Conservation (phyloP, 2,113 vertebrate genomes). For the Columbina picui region DNA sequence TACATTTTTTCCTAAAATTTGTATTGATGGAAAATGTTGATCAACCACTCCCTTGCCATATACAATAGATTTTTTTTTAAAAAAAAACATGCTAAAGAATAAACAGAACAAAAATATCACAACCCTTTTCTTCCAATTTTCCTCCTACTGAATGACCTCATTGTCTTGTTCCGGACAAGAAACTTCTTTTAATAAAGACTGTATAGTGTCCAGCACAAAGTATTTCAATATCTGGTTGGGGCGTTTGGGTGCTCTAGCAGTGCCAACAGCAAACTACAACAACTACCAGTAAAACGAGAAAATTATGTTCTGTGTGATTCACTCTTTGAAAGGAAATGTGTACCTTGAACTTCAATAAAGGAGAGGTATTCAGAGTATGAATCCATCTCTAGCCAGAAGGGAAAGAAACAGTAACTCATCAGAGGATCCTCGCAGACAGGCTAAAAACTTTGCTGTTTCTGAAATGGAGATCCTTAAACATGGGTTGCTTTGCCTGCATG, state of each 20-base stretch:
- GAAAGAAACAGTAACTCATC: background rate
- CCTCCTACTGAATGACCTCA: background rate
- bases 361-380: background rate
- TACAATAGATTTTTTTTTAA: background rate
- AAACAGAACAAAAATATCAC: background rate
- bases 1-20: background rate
- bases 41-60: background rate
- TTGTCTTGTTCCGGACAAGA: background rate
- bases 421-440: background rate
- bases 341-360: background rate
- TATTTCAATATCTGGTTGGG: background rate
- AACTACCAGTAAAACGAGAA: background rate
- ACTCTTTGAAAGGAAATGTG: background rate
- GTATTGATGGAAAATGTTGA: background rate
- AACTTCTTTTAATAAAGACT: background rate
- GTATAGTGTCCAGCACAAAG: background rate
- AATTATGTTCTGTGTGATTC: background rate
- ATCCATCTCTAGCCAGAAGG: background rate
- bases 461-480: background rate
- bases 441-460: background rate
- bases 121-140: background rate
- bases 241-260: background rate
- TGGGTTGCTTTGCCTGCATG: background rate
- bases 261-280: background rate
- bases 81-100: background rate